Evolutionary conservation across 2,888 invertebrate species (phyloP), one percentile per base, ranked within the genome.

Genomic region (Crossocerus cetratus): DNA sequence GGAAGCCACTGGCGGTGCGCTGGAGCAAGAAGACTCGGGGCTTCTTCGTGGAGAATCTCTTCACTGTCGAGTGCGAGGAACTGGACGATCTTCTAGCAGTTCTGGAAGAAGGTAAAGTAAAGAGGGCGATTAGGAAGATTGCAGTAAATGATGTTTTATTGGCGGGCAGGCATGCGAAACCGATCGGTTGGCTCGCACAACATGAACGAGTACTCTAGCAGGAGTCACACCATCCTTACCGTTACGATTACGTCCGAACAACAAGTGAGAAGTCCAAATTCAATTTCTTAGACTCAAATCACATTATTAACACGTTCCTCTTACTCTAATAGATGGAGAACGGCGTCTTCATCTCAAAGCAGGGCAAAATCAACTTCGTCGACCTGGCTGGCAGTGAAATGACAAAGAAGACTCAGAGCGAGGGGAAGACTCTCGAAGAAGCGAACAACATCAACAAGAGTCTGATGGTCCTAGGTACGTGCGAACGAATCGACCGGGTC

Each of bases 401-500:
- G 94, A 97, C 98, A 3, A 98, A 97, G 88, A 96, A 95, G 89
- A 98, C 96, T 0, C 94, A 94, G 83, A 96, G 95, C 88, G 96
- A 95, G 84, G 97, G 96, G 61, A 97, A 95, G 90, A 97, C 96
- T 0, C 90, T 98, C 77, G 96, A 97, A 86, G 98, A 98, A 88
- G 98, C 98, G 0, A 98, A 98, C 88, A 98, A 98, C 90, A 98
- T 98, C 80, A 98, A 98, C 89, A 96, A 97, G 89, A 98, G 98
- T 87, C 92, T 98, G 0, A 96, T 98, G 95, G 98, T 98, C 3
- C 91, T 98, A 82, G 98, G 97, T 96, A 86, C 1, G 56, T 23
- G 76, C 73, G 70, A 69, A 78, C 72, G 58, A n/a, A 45, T 66
- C n/a, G n/a, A n/a, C n/a, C n/a, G n/a, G n/a, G n/a, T n/a, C n/a